Evolutionary conservation across 2,888 invertebrate genomes (phyloP).

Genomic region (Clepsis dumicolana): DNA sequence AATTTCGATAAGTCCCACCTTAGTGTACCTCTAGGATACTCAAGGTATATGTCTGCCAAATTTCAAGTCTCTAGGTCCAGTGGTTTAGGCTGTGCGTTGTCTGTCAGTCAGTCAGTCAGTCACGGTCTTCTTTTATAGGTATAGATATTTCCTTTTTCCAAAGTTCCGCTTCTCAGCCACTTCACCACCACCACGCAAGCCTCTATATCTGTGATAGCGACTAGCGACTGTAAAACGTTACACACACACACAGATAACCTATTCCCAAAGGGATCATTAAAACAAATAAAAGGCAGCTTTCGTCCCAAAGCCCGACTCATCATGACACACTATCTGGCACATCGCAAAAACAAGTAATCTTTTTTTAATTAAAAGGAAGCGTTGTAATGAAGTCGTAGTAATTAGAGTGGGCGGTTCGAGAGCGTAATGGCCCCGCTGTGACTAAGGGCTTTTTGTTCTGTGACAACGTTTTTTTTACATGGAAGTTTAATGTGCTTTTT

Average conservation of each 20-base stretch:
- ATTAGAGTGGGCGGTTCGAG: constrained; percentile 52
- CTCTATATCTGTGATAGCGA: no score
- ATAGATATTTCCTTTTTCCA: no score
- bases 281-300: constrained; percentile 22
- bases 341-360: constrained; percentile 61
- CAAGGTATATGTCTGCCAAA: no score
- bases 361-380: constrained; percentile 64
- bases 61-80: no score
- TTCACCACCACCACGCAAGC: no score
- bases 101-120: no score
- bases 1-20: no score
- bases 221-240: not conserved
- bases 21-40: no score
- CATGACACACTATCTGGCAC: constrained; percentile 46
- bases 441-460: constrained; percentile 21
- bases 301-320: constrained; percentile 50
- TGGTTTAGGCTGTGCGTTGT: no score
- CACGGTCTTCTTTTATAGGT: no score
- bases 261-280: not conserved
- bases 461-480: constrained; percentile 7
- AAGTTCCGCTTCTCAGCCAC: no score
- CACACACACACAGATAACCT: not conserved
- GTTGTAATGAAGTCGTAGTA: constrained; percentile 63
- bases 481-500: not conserved
- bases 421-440: constrained; percentile 24